These are phyloP conservation scores for Sparidentex hasta DNA, from an alignment of 2,797 vertebrate genomes.

Conservation along the genomic window DNA sequence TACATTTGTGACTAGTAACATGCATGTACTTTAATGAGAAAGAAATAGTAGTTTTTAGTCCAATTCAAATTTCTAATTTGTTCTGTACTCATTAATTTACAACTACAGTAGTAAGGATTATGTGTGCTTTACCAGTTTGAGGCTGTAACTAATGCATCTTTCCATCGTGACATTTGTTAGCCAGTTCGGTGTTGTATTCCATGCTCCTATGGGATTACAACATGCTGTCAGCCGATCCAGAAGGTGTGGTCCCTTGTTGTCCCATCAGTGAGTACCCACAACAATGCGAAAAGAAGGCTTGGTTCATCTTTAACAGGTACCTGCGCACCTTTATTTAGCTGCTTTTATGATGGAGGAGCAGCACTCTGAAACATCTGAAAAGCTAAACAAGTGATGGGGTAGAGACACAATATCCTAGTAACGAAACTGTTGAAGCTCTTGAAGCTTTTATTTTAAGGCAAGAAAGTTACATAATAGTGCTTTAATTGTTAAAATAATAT, in stretches of 20 bases:
- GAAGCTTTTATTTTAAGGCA: too few relatives aligned
- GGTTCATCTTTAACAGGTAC: constrained; percentile 1
- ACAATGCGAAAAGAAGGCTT: neutral
- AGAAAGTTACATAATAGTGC: too few relatives aligned
- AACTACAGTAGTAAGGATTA: neutral
- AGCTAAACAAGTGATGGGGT: too few relatives aligned
- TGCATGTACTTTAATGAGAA: neutral
- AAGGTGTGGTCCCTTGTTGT: neutral
- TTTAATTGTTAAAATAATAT: too few relatives aligned
- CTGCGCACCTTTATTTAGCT: neutral
- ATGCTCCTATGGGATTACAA: neutral
- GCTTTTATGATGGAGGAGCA: neutral
- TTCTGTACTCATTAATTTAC: neutral
- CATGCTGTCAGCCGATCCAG: neutral
- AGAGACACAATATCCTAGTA: too few relatives aligned
- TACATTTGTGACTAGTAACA: neutral
- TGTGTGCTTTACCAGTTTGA: too few relatives aligned
- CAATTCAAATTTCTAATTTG: neutral
- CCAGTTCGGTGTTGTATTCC: neutral
- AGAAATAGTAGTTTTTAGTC: neutral
- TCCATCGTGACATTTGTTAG: neutral
- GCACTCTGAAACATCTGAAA: too few relatives aligned
- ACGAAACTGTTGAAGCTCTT: too few relatives aligned
- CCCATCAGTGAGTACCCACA: neutral
- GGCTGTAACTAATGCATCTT: neutral